Percentiles rank a stretch among this genome's conserved stretches.
Evolutionary conservation across 2,888 invertebrate species (phyloP).

Genomic region (Eubasilissa splendida): DNA sequence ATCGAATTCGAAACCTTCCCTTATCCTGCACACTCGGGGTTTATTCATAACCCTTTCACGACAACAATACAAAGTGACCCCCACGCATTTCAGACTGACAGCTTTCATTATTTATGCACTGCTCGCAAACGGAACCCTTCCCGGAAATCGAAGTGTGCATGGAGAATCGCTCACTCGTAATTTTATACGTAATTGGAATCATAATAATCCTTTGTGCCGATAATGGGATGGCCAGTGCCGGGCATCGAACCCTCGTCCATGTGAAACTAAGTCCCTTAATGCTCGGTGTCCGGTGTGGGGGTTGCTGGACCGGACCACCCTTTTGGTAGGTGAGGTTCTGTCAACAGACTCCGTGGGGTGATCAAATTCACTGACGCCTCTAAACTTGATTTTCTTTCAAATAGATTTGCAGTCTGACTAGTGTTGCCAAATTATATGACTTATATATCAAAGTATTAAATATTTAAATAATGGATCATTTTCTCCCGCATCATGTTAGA

Average conservation of each 20-base stretch:
- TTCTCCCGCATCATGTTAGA: too few relatives aligned
- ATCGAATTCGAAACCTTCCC: not conserved
- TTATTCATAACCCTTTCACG: constrained; percentile 9
- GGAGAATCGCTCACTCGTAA: constrained; percentile 46
- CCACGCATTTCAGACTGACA: constrained; percentile 17
- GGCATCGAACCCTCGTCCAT: constrained; percentile 19
- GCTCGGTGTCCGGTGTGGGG: constrained; percentile 3
- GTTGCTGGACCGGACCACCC: not conserved
- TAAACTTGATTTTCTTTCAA: too few relatives aligned
- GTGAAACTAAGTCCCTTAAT: constrained; percentile 20
- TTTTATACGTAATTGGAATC: constrained; percentile 50
- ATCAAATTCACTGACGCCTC: too few relatives aligned
- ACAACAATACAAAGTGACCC: constrained; percentile 26
- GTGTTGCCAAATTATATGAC: too few relatives aligned
- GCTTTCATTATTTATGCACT: constrained; percentile 29
- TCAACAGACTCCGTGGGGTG: too few relatives aligned
- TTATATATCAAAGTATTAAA: too few relatives aligned
- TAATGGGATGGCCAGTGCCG: constrained; percentile 25
- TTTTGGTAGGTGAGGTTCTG: too few relatives aligned
- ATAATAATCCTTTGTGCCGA: constrained; percentile 50
- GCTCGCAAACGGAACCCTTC: constrained; percentile 18
- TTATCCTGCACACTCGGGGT: not conserved
- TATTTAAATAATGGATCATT: too few relatives aligned
- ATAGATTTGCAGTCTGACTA: too few relatives aligned
- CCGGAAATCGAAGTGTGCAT: constrained; percentile 9